Evolutionary conservation across 2,113 vertebrate species (phyloP).

Genomic region (Corvus moneduloides): DNA sequence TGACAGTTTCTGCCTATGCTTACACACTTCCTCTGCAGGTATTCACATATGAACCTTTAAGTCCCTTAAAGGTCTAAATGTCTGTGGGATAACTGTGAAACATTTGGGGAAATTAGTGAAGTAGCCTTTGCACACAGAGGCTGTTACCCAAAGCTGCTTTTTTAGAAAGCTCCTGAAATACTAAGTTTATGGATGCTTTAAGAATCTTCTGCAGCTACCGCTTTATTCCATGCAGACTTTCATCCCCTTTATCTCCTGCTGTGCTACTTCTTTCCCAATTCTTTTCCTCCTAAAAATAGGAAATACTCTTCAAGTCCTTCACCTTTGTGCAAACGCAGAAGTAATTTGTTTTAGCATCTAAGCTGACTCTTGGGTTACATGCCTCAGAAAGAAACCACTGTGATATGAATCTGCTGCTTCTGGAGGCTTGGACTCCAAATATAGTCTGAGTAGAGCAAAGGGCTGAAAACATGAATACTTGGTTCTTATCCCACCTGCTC

Average conservation of each 20-base stretch:
- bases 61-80: background rate
- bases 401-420: background rate
- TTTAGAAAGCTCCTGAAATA: background rate
- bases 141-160: background rate
- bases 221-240: background rate
- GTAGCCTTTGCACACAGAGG: background rate
- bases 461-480: background rate
- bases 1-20: background rate
- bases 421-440: background rate
- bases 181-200: background rate
- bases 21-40: background rate
- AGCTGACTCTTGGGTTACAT: background rate
- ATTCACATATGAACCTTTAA: background rate
- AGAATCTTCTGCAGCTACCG: background rate
- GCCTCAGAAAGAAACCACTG: background rate
- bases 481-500: background rate
- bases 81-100: background rate
- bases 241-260: background rate
- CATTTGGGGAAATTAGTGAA: background rate
- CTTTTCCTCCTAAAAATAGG: conserved; percentile 5
- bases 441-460: background rate
- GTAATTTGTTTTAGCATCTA: conserved; percentile 10
- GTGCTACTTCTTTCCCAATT: background rate
- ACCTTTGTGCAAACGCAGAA: conserved; percentile 26
- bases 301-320: background rate